Evolutionary conservation across 1,140 invertebrate species (phyloP), one percentile per base, ranked within the genome.

Genomic region (Dreissena polymorpha): DNA sequence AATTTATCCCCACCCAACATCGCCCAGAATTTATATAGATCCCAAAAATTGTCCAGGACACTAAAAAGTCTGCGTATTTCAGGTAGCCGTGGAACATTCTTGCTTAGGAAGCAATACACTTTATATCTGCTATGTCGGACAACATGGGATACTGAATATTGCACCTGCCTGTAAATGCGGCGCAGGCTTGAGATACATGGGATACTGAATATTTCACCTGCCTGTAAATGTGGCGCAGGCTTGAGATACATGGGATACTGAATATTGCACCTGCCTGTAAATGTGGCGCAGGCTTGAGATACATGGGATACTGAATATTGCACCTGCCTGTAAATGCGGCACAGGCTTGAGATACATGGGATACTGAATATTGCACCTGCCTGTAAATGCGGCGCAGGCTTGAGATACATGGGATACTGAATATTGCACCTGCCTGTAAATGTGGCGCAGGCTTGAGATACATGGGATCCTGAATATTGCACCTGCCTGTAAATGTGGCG

Each of bases 241-340:
- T 87, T 18, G 87, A 91, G 72, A 93, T 88, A 83, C n/a, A n/a
- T n/a, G n/a, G n/a, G n/a, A n/a, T n/a, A n/a, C n/a, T n/a, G n/a
- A n/a, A n/a, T 8, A 39, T 39, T 39, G 39, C 39, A 39, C 39
- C 2, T 82, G 74, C 79, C 79, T 82, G 71, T 92, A 91, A 70
- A 93, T 91, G 79, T 90, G 90, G 18, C 90, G 85, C 65, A 93
- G 84, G 60, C 83, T 87, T 18, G 87, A 91, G 72, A 93, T 88
- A 83, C n/a, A n/a, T n/a, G n/a, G n/a, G n/a, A n/a, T n/a, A n/a
- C n/a, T n/a, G n/a, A n/a, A n/a, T 8, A 39, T 39, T 39, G 39
- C 39, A 39, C 39, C 2, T 82, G 74, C 79, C 79, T 82, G 71
- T 92, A 91, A 70, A 93, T 91, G 79, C 91, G 90, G 18, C 90